A percentile compares a stretch with the other conserved stretches of the same genome.
Conservation (phyloP, 2,888 invertebrate genomes). For the Lithophane ornitopus region DNA sequence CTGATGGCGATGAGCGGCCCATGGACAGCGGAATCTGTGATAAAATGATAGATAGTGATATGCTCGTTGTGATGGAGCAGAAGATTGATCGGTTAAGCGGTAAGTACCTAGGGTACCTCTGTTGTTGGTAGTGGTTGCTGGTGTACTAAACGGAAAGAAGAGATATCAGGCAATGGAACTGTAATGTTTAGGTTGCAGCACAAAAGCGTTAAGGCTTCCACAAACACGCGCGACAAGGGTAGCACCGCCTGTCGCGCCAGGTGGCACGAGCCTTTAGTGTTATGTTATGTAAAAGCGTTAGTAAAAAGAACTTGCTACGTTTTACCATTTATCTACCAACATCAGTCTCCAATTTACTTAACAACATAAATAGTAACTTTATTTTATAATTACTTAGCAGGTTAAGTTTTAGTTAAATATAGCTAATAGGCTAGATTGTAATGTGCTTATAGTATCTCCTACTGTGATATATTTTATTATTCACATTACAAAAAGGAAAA, state of each 20-base stretch:
- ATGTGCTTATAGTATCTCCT: too few relatives aligned
- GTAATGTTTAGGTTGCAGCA: neutral
- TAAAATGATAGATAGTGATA: slow-evolving; percentile 65
- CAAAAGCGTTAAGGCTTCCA: too few relatives aligned
- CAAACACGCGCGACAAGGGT: too few relatives aligned
- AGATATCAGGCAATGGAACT: neutral
- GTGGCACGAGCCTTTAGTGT: too few relatives aligned
- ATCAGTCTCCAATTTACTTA: neutral
- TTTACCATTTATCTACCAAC: neutral
- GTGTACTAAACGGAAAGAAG: neutral
- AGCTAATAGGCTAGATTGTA: neutral
- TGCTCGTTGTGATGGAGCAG: slow-evolving; percentile 73
- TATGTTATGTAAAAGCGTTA: too few relatives aligned
- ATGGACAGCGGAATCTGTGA: slow-evolving; percentile 71
- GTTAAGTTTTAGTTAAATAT: neutral
- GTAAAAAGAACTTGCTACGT: neutral
- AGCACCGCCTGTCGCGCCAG: too few relatives aligned
- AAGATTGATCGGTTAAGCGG: slow-evolving; percentile 81
- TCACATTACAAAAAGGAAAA: too few relatives aligned
- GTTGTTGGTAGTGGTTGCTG: neutral
- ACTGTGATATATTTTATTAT: too few relatives aligned
- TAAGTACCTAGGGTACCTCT: slow-evolving; percentile 61
- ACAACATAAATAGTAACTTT: neutral
- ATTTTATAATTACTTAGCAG: neutral
- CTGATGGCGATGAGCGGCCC: slow-evolving; percentile 64